phyloP scores from a whole-genome alignment of 2,113 vertebrate genomes.

The Genyomyrus donnyi region DNA sequence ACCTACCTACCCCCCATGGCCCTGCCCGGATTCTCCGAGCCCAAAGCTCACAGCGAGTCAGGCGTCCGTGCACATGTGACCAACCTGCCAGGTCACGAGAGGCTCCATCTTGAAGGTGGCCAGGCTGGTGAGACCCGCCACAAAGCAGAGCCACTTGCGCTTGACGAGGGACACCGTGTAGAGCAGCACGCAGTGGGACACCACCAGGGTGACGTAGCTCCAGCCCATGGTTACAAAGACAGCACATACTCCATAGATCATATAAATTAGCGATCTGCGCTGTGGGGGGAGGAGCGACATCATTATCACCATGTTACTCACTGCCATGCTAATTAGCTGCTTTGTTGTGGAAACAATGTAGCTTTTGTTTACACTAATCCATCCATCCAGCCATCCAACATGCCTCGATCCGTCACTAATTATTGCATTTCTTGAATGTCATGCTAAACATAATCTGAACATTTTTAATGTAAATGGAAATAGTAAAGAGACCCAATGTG shows the following conservation, averaged over 20 bases:
- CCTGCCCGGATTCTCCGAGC: not conserved
- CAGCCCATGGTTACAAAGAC: constrained; percentile 84
- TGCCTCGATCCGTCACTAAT: not conserved
- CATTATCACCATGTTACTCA: not conserved
- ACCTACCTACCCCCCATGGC: not conserved
- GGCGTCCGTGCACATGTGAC: constrained; percentile 3
- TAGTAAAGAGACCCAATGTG: not conserved
- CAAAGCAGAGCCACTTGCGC: constrained; percentile 79
- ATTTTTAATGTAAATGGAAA: not conserved
- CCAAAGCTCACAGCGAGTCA: not conserved
- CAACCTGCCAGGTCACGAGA: constrained; percentile 86
- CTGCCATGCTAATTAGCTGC: not conserved
- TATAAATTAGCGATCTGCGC: constrained; percentile 84
- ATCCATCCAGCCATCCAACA: not conserved
- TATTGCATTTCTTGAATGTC: not conserved
- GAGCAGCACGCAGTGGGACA: constrained; percentile 81
- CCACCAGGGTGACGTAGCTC: constrained; percentile 74
- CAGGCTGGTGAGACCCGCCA: constrained; percentile 74
- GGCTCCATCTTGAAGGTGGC: constrained; percentile 93
- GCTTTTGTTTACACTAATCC: not conserved
- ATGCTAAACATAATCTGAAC: not conserved
- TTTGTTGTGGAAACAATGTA: not conserved
- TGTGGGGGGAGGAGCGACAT: constrained; percentile 49
- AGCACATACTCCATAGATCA: constrained; percentile 70
- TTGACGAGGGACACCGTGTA: constrained; percentile 75